phyloP scores from a whole-genome alignment of 2,113 vertebrate species.

The Corythornis madagascariensis region DNA sequence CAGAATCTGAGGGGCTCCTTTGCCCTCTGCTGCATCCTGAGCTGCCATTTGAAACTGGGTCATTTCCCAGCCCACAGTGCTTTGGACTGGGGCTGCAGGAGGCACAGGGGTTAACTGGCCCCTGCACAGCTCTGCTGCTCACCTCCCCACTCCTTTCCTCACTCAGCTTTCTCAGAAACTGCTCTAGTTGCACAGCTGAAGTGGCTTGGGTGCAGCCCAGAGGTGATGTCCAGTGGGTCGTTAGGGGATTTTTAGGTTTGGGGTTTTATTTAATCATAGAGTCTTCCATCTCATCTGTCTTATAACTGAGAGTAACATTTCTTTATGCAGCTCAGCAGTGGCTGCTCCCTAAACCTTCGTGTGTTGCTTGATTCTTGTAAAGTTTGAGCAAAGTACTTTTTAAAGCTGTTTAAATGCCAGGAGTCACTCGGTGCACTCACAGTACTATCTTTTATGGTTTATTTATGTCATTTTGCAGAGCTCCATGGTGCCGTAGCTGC shows the following conservation, averaged over 20 bases:
- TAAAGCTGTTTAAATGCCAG: background rate
- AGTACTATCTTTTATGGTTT: background rate
- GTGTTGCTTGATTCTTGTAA: background rate
- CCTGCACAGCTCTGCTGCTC: background rate
- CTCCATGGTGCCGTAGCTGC: background rate
- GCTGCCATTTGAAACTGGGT: background rate
- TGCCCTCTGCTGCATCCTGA: background rate
- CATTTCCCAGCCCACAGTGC: background rate
- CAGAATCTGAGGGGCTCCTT: background rate
- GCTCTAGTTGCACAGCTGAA: constrained; percentile 10
- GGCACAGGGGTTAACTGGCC: background rate
- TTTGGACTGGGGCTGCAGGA: background rate
- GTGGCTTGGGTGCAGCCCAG: constrained; percentile 34
- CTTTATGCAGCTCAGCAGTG: background rate
- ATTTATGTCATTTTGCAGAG: background rate
- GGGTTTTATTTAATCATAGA: background rate
- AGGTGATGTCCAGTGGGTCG: constrained; percentile 9
- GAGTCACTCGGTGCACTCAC: background rate
- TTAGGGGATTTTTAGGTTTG: background rate
- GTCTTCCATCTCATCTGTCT: background rate
- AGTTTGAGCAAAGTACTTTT: background rate
- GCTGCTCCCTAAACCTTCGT: background rate
- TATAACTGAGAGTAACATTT: constrained; percentile 1
- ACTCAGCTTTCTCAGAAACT: constrained; percentile 48
- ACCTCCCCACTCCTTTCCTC: background rate